Evolutionary conservation across 1,140 invertebrate genomes (phyloP).

Genomic region (Drosophila mayri): DNA sequence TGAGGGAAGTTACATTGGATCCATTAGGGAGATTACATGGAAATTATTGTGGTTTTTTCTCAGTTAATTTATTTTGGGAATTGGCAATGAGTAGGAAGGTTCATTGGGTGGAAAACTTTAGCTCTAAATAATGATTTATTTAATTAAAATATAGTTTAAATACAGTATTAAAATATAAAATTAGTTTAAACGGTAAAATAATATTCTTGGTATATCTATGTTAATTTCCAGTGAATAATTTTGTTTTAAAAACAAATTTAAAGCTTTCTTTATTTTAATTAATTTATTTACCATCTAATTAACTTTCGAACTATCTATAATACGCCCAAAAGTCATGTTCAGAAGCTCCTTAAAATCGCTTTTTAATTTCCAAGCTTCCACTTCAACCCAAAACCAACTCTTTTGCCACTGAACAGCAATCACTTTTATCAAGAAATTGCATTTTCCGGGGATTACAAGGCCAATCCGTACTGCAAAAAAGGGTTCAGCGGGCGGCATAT

Average conservation of each 20-base stretch:
- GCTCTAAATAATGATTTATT: no score
- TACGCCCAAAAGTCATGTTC: background rate
- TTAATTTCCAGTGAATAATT: no score
- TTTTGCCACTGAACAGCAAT: background rate
- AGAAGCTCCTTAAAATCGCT: background rate
- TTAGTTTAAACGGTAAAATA: no score
- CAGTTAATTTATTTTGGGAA: background rate
- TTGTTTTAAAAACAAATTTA: no score
- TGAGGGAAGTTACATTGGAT: conserved; percentile 2
- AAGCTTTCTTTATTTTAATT: background rate
- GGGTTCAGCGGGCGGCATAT: conserved; percentile 18
- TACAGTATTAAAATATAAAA: no score
- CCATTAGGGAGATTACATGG: conserved; percentile 6
- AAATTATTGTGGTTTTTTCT: background rate
- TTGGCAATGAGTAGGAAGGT: background rate
- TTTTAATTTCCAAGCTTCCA: background rate
- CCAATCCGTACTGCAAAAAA: background rate
- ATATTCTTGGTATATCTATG: no score
- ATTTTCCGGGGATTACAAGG: conserved; percentile 1
- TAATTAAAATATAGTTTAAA: no score
- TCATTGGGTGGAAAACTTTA: background rate
- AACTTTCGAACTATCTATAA: background rate
- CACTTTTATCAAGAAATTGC: conserved; percentile 22
- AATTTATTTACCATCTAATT: no score
- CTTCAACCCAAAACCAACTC: background rate